Base-by-base conservation (phyloP, 2,888 invertebrate genomes). In the Venusia cambrica region DNA sequence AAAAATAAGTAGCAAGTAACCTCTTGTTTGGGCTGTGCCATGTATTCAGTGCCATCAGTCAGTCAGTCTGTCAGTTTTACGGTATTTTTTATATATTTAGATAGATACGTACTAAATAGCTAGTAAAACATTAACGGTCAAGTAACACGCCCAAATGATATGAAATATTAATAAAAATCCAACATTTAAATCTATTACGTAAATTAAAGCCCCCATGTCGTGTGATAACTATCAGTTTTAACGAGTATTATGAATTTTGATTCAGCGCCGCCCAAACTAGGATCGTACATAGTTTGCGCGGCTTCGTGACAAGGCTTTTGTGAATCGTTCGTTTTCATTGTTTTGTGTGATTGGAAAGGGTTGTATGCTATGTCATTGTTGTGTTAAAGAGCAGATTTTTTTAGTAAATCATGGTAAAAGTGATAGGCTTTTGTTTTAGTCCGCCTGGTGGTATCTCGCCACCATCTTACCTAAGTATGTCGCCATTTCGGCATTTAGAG, bases 131-230 rank as follows among this genome's bases (percentile, higher is more conserved):
- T 5, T 8, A 3, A 31, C 24, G 19, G 20, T 29, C 17, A 36
- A 17, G 24, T 6, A 24, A 29, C 41, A 41, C 37, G 12, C 41
- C 32, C 13, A 28, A 16, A 17, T 26, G 3, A 30, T 19, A 25
- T 15, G 24, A 31, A 40, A 25, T 13, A 43, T 45, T 38, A 29
- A 32, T 25, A 42, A 21, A 28, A 29, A 27, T 19, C 8, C 17
- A 29, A 36, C 73, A 72, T 72, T 69, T 72, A 70, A 73, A 75
- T 72, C 75, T 72, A 74, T 77, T 76, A 76, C 43, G 46, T 38
- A 65, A 75, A 72, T 76, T 67, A 74, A 72, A 64, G 58, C 43
- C 64, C 61, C 63, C 55, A 57, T 55, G 59, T 52, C 59, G 53
- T 47, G 47, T 55, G 73, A 73, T 73, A 55, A 51, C 17, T 42